These are phyloP conservation scores for Brevimyrus niger DNA, from an alignment of 2,113 vertebrate species.

Conservation along the genomic window DNA sequence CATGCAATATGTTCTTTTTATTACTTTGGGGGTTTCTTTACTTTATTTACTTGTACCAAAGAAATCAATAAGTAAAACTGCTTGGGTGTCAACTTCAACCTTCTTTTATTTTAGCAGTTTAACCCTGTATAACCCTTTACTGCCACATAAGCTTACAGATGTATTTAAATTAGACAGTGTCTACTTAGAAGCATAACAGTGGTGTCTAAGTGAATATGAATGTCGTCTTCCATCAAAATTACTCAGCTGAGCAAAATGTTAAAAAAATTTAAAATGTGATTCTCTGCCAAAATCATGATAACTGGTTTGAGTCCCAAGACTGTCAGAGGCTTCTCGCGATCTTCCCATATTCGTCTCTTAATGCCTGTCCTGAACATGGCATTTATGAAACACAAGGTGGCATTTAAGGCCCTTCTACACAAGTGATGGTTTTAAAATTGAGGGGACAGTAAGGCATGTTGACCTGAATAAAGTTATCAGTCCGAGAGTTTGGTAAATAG, in stretches of 20 bases:
- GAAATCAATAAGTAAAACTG: slow-evolving; percentile 14
- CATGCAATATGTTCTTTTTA: not conserved
- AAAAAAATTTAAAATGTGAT: not conserved
- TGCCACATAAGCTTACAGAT: slow-evolving; percentile 31
- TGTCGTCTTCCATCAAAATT: slow-evolving; percentile 11
- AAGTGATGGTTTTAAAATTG: not conserved
- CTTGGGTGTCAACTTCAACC: not conserved
- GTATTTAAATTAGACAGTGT: slow-evolving; percentile 31
- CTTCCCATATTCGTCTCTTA: not conserved
- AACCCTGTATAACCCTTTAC: slow-evolving; percentile 5
- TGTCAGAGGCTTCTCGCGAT: not conserved
- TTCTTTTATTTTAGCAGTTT: not conserved
- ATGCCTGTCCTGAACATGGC: not conserved
- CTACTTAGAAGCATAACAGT: slow-evolving; percentile 17
- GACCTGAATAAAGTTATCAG: not conserved
- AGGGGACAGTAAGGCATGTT: not conserved
- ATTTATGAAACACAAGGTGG: not conserved
- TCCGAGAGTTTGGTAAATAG: not conserved
- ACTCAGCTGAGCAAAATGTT: not conserved
- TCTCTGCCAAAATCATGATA: not conserved
- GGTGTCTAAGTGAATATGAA: slow-evolving; percentile 15
- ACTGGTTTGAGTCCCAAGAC: not conserved
- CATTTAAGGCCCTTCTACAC: not conserved
- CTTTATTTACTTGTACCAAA: slow-evolving; percentile 32
- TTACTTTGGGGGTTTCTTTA: not conserved